Base-by-base conservation (phyloP, 1,140 invertebrate genomes). In the Phymorhynchus buccinoides region DNA sequence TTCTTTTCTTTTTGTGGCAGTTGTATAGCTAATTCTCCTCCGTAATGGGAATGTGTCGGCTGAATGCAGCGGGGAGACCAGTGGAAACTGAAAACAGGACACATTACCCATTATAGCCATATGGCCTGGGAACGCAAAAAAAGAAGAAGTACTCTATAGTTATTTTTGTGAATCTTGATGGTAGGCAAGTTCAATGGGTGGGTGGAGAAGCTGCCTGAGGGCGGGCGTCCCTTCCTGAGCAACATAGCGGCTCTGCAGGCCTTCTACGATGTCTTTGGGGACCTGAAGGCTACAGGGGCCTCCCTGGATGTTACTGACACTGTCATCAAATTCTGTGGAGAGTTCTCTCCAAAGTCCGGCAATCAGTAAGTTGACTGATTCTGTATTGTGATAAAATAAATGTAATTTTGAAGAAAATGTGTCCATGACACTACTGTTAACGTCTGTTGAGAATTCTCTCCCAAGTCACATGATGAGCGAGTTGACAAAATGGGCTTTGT, bases 151-250 rank as follows among this genome's bases (percentile, higher is more conserved):
- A n/a, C n/a, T n/a, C n/a, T n/a, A n/a, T n/a, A n/a, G 42, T 9
- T 52, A 9, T 68, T 48, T 6, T 68, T 68, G 66, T 68, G 4
- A 9, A 12, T 73, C 1, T 14, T 73, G 71, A 32, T 37, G 37
- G 1, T 41, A 88, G 88, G 85, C 37, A 88, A 71, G 41, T 88
- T 86, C 71, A 88, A 88, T 81, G 86, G 88, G 32, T 88, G 88
- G 88, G 68, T 85, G 77, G 88, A 88, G 77, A 84, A 88, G 62
- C 85, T 88, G 41, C 39, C 79, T 18, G 84, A 78, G 78, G n/a
- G 83, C 75, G 37, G 88, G 88, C 35, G 82, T 41, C 88, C 88
- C 9, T 87, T 88, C 66, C 66, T 75, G 68, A 84, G 66, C 12
- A 85, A 82, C 66, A 78, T 87, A 0, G 80, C 85, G 32, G 32